Conservation (phyloP, 2,888 invertebrate species). For the Latrodectus elegans region DNA sequence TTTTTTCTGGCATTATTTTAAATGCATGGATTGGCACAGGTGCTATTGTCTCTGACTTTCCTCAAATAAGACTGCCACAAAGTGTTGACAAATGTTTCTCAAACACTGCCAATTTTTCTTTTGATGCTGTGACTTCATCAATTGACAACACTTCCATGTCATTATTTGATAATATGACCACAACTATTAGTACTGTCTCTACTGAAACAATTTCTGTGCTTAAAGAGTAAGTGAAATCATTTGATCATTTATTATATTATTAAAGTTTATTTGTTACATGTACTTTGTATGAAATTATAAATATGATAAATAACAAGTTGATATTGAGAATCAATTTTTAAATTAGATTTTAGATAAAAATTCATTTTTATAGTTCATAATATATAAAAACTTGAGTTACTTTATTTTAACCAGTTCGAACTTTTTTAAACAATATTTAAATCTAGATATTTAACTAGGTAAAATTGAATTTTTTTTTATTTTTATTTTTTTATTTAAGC, state of each 20-base stretch:
- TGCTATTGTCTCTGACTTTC: conserved; percentile 34
- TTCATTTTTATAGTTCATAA: no score
- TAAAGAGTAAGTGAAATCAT: conserved; percentile 38
- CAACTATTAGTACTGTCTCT: neutral
- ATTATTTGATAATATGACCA: neutral
- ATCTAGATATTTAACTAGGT: no score
- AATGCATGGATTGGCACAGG: conserved; percentile 66
- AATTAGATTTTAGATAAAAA: no score
- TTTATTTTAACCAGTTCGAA: no score
- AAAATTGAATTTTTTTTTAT: no score
- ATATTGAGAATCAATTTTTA: no score
- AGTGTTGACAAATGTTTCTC: conserved; percentile 36
- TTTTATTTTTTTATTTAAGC: no score
- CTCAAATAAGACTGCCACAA: conserved; percentile 39
- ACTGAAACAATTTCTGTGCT: conserved; percentile 27
- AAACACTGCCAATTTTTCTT: neutral
- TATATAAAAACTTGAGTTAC: no score
- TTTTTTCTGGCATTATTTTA: conserved; percentile 45
- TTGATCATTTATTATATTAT: neutral
- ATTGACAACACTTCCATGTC: neutral
- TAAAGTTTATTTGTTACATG: no score
- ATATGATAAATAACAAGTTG: no score
- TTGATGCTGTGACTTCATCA: neutral
- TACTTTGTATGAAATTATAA: no score
- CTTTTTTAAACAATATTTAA: no score